Evolutionary conservation across 2,888 invertebrate genomes (phyloP), one percentile per base, ranked within the genome.

Genomic region (Catonia carolina): DNA sequence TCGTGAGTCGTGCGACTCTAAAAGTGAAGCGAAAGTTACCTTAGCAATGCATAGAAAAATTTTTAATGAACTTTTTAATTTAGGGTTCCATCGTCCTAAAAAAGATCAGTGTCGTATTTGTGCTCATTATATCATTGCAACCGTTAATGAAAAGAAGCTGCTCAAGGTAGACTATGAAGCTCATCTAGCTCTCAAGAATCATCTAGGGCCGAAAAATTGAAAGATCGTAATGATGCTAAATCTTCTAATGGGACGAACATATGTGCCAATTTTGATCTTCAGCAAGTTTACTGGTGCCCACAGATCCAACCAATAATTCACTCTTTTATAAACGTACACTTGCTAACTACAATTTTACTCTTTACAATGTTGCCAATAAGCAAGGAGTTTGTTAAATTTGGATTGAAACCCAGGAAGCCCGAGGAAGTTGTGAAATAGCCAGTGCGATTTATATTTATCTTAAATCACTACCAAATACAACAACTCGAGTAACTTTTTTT

Each of bases 351-450:
- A 54, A 54, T 31, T 54, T 54, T 22, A 54, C 54, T 18, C 33
- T 45, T 31, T 47, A 54, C 45, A 45, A 54, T 54, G 36, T 51
- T 33, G 27, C 35, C 3, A 39, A 39, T 45, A 54, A 47, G 18
- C 45, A 54, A 54, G 54, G 47, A 45, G 27, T 17, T 27, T 53
- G 66, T 42, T 67, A 56, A 53, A 63, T 65, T 61, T 67, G 67
- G 67, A 20, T 45, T 59, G 64, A 66, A 59, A 56, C 17, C 7
- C 15, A 62, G 58, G 64, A 62, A 17, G 55, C 52, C 22, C 55
- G 65, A 41, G 65, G 67, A 2, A 64, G 63, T 45, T 42, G 42
- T 18, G 54, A 54, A 42, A 47, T 47, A 27, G 54, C 54, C 31
- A 17, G 42, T 39, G 39, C 39, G 18, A 15, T 39, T n/a, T 39